phyloP scores from a whole-genome alignment of 2,113 vertebrate species.

The Fregetta grallaria region DNA sequence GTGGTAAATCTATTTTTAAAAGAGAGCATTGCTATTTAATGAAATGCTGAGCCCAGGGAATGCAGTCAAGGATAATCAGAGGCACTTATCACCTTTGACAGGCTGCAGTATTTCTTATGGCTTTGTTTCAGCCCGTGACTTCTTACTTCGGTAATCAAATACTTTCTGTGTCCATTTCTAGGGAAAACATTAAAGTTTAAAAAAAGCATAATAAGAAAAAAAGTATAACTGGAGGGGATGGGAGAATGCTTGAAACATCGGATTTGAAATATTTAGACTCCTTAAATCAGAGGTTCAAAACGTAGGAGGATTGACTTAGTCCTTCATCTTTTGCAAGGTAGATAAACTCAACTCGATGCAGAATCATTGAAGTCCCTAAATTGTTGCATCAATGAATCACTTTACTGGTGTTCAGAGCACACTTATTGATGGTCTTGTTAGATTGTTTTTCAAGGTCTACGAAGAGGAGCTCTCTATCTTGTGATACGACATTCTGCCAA shows the following conservation, averaged over 20 bases:
- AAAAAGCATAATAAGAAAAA: neutral
- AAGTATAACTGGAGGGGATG: neutral
- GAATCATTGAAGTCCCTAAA: neutral
- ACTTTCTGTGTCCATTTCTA: neutral
- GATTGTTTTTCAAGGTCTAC: neutral
- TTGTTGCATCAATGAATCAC: neutral
- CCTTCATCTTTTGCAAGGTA: neutral
- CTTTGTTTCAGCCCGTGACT: neutral
- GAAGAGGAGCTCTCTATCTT: neutral
- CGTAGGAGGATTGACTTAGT: neutral
- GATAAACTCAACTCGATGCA: neutral
- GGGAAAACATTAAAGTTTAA: neutral
- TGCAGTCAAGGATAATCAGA: slow-evolving; percentile 22
- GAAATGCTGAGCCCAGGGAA: slow-evolving; percentile 48
- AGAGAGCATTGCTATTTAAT: slow-evolving; percentile 22
- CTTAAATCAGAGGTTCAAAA: neutral
- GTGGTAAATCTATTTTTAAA: slow-evolving; percentile 35
- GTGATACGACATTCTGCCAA: neutral
- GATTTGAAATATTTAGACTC: neutral
- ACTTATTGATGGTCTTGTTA: neutral
- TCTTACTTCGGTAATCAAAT: neutral
- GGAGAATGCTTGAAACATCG: neutral
- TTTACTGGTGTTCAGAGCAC: neutral
- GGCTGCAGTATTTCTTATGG: neutral
- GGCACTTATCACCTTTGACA: slow-evolving; percentile 31